Evolutionary conservation across 64 coral and sea anemone genomes (phyloP).

Genomic region (Orbicella faveolata): DNA sequence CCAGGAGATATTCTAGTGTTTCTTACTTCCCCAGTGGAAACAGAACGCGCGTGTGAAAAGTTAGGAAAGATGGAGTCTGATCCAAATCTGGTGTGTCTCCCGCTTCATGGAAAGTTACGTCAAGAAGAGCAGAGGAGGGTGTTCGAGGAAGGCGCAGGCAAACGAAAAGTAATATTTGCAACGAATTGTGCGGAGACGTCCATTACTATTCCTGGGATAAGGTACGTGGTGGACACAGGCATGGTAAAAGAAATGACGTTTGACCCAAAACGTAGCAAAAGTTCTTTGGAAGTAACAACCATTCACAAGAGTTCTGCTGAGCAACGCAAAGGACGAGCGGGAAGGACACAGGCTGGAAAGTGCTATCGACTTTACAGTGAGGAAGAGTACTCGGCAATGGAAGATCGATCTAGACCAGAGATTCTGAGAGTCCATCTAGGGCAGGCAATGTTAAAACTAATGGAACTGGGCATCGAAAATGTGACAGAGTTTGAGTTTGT

Average conservation of each 20-base stretch:
- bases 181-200: constrained; percentile 95
- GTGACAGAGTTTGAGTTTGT: constrained; percentile 75
- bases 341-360: constrained; percentile 77
- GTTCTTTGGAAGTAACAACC: constrained; percentile 63
- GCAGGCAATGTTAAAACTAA: constrained; percentile 82
- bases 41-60: constrained; percentile 69
- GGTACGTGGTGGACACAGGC: constrained; percentile 83
- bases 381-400: constrained; percentile 62
- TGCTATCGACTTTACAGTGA: constrained; percentile 81
- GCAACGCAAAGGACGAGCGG: constrained; percentile 83
- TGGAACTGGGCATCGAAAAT: constrained; percentile 83
- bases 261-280: constrained; percentile 78
- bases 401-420: constrained; percentile 69
- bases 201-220: constrained; percentile 82
- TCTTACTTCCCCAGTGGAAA: constrained; percentile 83
- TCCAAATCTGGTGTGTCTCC: constrained; percentile 57
- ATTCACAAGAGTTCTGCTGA: constrained; percentile 87
- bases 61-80: constrained; percentile 8
- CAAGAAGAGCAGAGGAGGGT: constrained; percentile 86
- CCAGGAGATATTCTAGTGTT: constrained; percentile 83
- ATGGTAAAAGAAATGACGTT: constrained; percentile 83
- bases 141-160: constrained; percentile 41
- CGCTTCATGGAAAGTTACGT: constrained; percentile 85
- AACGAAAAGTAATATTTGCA: constrained; percentile 86
- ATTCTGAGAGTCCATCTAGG: constrained; percentile 84